These are phyloP conservation scores for Drosophila kikkawai DNA, from an alignment of 1,140 invertebrate species.

Conservation along the genomic window DNA sequence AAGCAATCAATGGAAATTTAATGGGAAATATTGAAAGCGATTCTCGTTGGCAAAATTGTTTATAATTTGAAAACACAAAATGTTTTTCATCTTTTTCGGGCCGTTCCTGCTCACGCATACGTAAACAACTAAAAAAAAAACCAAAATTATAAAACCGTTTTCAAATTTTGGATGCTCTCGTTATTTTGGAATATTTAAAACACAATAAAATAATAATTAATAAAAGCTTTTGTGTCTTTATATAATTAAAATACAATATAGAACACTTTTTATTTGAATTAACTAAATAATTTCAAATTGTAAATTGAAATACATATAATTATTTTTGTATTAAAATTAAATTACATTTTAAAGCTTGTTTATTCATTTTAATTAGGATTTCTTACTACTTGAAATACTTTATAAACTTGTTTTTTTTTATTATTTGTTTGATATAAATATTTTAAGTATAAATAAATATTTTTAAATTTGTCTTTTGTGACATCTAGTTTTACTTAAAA, in stretches of 20 bases:
- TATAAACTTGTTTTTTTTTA: neutral
- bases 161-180: slow-evolving; percentile 9
- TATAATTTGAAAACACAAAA: slow-evolving; percentile 50
- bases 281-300: too few relatives aligned
- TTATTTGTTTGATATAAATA: neutral
- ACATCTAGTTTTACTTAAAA: neutral
- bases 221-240: too few relatives aligned
- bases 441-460: neutral
- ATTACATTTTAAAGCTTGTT: neutral
- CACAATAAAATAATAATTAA: too few relatives aligned
- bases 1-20: slow-evolving; percentile 32
- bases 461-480: neutral
- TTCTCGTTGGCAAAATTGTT: slow-evolving; percentile 51
- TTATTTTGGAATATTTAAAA: neutral
- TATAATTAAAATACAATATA: too few relatives aligned
- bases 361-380: neutral
- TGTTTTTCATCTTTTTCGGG: slow-evolving; percentile 46
- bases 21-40: slow-evolving; percentile 52
- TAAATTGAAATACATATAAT: too few relatives aligned
- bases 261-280: neutral
- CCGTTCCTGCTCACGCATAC: slow-evolving; percentile 30
- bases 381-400: neutral
- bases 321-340: neutral
- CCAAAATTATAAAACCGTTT: neutral
- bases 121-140: slow-evolving; percentile 27